Base-by-base conservation (phyloP, 2,113 vertebrate species). In the Hyla sarda region DNA sequence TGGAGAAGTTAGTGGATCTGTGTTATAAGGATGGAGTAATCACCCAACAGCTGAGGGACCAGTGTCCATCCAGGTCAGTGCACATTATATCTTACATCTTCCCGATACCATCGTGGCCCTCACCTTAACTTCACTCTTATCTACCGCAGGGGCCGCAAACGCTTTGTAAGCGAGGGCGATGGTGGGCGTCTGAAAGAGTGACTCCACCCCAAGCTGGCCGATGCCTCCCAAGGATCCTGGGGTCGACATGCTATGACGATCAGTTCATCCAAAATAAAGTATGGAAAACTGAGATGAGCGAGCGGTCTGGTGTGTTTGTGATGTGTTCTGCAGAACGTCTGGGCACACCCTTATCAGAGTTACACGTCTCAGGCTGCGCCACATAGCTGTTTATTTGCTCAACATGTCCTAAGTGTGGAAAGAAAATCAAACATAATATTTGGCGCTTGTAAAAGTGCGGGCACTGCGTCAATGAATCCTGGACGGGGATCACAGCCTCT, bases 151-250 rank as follows among this genome's bases (percentile, higher is more conserved):
- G 96, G 96, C 89, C 93, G 95, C 21, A 96, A 97, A 88, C 95
- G 96, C n/a, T 96, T 96, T 56, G 94, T 97, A 47, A 97, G 96
- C 1, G 96, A 96, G 89, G 96, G 96, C 13, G 96, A 97, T 0
- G 96, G 96, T 0, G 96, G 96, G 0, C 79, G 85, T 11, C 92
- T 96, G 79, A 96, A 96, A 90, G 93, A 88, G 89, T 96, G 92
- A 93, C 16, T 52, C 1, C 13, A 14, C 17, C 48, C 47, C 32
- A 25, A 21, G 23, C 7, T 19, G 6, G 0, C 25, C 10, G 17
- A 21, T 16, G 25, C 30, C 5, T n/a, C 14, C 23, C 30, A 19
- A 2, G 32, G 32, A 37, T 37, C 19, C 1, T 2, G 75, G 28
- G 5, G 28, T 19, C 17, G 23, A 34, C 25, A 12, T 16, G 45